Evolutionary conservation across 2,888 invertebrate genomes (phyloP).

Genomic region (Itoplectis maculator): DNA sequence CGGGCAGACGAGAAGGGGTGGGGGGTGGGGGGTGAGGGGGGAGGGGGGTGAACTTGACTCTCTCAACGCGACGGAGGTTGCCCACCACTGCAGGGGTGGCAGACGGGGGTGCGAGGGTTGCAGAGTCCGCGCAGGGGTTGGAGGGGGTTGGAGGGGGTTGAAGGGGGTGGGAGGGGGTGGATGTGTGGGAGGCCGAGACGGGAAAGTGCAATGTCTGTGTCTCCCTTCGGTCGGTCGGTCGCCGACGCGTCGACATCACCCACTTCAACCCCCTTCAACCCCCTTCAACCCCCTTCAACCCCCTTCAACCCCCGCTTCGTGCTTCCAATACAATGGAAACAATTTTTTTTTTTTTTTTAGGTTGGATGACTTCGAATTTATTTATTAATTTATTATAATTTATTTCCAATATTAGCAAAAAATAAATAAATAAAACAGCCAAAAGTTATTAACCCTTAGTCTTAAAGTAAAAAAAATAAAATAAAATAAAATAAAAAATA

Average conservation of each 20-base stretch:
- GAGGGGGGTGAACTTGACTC: slow-evolving; percentile 73
- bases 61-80: slow-evolving; percentile 71
- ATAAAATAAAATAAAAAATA: too few species aligned
- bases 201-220: slow-evolving; percentile 77
- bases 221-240: slow-evolving; percentile 65
- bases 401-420: too few species aligned
- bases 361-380: too few species aligned
- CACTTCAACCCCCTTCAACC: slow-evolving; percentile 52
- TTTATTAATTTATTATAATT: too few species aligned
- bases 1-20: too few species aligned
- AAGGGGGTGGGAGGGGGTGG: slow-evolving; percentile 72
- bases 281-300: slow-evolving; percentile 8
- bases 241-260: slow-evolving; percentile 49
- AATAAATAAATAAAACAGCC: too few species aligned
- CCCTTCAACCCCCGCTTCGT: slow-evolving; percentile 3
- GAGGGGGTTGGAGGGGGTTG: too few species aligned
- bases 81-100: slow-evolving; percentile 70
- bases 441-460: too few species aligned
- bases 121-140: slow-evolving; percentile 58
- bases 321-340: slow-evolving; percentile 16
- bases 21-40: slow-evolving; percentile 44
- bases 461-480: too few species aligned
- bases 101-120: slow-evolving; percentile 50
- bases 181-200: slow-evolving; percentile 63
- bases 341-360: too few species aligned